Percentiles rank a stretch among this genome's conserved stretches.
These are phyloP conservation scores for Mormyrops boulengeri DNA, from an alignment of 2,797 vertebrate genomes.

Conservation along the genomic window DNA sequence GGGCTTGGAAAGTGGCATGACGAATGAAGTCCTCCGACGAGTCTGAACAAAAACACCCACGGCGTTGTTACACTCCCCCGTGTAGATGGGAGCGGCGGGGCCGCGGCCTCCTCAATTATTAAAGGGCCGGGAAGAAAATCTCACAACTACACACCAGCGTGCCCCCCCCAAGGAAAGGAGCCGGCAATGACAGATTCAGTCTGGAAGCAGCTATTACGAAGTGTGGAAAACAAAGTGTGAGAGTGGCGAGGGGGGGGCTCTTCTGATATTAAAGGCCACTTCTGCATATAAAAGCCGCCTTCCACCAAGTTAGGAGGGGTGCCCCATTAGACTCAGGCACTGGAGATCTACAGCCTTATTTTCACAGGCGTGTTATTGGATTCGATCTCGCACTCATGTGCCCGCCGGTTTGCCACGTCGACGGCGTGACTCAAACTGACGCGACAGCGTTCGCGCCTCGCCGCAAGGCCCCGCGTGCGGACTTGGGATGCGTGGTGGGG, in stretches of 20 bases:
- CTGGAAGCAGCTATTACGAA: background rate
- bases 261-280: constrained; percentile 9
- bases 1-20: background rate
- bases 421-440: background rate
- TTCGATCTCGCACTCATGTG: background rate
- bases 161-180: background rate
- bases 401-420: background rate
- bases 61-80: background rate
- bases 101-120: constrained; percentile 11
- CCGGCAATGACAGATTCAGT: background rate
- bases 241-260: background rate
- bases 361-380: background rate
- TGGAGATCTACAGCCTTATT: background rate
- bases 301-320: background rate
- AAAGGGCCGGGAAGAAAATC: constrained; percentile 9
- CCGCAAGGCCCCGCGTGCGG: background rate
- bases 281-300: background rate
- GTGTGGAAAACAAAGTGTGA: background rate
- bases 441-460: background rate
- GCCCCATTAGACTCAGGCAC: background rate
- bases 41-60: background rate
- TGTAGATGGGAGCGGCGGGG: background rate
- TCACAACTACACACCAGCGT: background rate
- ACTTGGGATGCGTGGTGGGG: too few species aligned
- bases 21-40: background rate